These are phyloP conservation scores for Pegoplata infirma DNA, from an alignment of 2,888 invertebrate genomes.

Conservation along the genomic window DNA sequence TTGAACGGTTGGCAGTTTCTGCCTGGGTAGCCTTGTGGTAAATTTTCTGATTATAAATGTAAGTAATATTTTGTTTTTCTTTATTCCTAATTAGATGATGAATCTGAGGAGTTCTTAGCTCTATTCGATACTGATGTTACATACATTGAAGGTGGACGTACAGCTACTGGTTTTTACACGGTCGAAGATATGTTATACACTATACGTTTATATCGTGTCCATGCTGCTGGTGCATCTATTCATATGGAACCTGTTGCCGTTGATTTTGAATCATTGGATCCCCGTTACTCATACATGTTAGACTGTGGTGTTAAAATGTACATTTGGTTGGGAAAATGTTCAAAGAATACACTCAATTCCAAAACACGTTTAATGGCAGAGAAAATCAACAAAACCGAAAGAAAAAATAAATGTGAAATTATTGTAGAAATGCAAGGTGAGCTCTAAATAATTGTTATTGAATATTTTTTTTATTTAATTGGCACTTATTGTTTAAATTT, in stretches of 20 bases:
- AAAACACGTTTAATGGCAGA: slow-evolving; percentile 90
- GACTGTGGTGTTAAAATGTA: slow-evolving; percentile 92
- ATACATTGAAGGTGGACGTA: slow-evolving; percentile 97
- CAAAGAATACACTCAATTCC: slow-evolving; percentile 92
- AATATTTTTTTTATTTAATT: no score
- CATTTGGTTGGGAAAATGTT: slow-evolving; percentile 89
- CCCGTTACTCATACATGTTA: slow-evolving; percentile 93
- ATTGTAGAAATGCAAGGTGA: slow-evolving; percentile 86
- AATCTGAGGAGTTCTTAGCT: slow-evolving; percentile 95
- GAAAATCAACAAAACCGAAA: slow-evolving; percentile 98
- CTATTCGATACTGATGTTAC: slow-evolving; percentile 94
- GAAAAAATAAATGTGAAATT: slow-evolving; percentile 96
- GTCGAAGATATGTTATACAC: slow-evolving; percentile 94
- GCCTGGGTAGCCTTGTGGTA: no score
- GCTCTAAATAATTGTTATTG: no score
- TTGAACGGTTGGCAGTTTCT: no score
- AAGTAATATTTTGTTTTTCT: no score
- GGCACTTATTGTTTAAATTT: no score
- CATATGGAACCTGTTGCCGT: slow-evolving; percentile 93
- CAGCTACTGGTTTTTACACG: slow-evolving; percentile 97
- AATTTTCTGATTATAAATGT: no score
- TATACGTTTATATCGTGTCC: slow-evolving; percentile 91
- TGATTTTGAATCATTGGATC: slow-evolving; percentile 87
- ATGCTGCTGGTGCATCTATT: slow-evolving; percentile 90
- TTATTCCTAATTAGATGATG: slow-evolving; percentile 84